A percentile compares a stretch with the other conserved stretches of the same genome.
These are phyloP conservation scores for Archaeoteleia sp. DNA, from an alignment of 2,888 invertebrate genomes.

Conservation along the genomic window DNA sequence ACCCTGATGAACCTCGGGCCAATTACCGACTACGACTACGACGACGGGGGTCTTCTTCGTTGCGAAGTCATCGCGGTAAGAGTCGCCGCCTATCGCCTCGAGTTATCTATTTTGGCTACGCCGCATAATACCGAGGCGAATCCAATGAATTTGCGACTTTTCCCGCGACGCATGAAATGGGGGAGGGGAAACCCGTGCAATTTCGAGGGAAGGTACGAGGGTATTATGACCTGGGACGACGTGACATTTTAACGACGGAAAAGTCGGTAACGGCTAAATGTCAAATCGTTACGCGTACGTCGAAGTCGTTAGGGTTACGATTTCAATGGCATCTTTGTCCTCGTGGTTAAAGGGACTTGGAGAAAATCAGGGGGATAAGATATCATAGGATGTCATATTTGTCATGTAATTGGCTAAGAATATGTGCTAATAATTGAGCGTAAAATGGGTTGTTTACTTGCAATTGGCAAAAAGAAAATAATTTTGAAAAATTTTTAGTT, in stretches of 20 bases:
- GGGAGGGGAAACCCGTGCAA: constrained; percentile 15
- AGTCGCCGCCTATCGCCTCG: constrained; percentile 19
- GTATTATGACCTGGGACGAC: constrained; percentile 41
- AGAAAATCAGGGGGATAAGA: too few relatives aligned
- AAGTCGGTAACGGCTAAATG: constrained; percentile 43
- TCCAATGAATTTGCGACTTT: constrained; percentile 65
- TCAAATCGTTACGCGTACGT: constrained; percentile 34
- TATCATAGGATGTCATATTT: too few relatives aligned
- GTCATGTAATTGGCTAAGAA: too few relatives aligned
- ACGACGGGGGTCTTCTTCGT: too few relatives aligned
- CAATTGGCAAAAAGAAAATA: too few relatives aligned
- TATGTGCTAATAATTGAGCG: too few relatives aligned
- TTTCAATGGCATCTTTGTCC: constrained; percentile 24
- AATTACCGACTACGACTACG: constrained; percentile 55
- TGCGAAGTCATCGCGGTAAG: constrained; percentile 29
- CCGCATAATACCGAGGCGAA: constrained; percentile 46
- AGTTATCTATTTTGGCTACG: constrained; percentile 27
- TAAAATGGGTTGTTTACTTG: too few relatives aligned
- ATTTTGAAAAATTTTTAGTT: too few relatives aligned
- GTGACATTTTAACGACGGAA: too few relatives aligned
- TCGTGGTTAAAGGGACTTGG: too few relatives aligned
- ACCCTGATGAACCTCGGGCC: constrained; percentile 60
- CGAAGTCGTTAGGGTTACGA: constrained; percentile 20
- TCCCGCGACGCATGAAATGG: constrained; percentile 48
- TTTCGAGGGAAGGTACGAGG: constrained; percentile 24